Evolutionary conservation across 2,888 invertebrate genomes (phyloP).

Genomic region (Tachina grossa): DNA sequence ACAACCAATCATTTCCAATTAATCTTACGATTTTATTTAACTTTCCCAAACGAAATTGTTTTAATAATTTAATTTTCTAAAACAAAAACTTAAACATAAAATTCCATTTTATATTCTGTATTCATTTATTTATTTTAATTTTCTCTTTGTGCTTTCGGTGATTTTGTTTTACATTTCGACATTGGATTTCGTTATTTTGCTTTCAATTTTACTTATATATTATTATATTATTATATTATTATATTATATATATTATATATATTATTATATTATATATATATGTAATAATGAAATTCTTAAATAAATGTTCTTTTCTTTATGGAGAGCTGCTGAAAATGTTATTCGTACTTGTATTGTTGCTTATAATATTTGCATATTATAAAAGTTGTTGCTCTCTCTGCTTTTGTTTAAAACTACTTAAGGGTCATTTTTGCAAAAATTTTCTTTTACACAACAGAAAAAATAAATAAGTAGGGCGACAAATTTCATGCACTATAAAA

Average conservation of each 20-base stretch:
- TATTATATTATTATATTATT: too few species aligned
- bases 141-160: slow-evolving; percentile 22
- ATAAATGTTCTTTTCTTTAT: slow-evolving; percentile 25
- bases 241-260: too few species aligned
- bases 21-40: slow-evolving; percentile 1
- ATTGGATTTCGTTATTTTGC: slow-evolving; percentile 71
- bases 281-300: slow-evolving; percentile 10
- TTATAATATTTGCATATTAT: slow-evolving; percentile 43
- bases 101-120: slow-evolving; percentile 24
- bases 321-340: slow-evolving; percentile 9
- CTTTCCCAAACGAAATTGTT: neutral
- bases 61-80: neutral
- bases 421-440: slow-evolving; percentile 62
- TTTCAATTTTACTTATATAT: slow-evolving; percentile 44
- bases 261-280: neutral
- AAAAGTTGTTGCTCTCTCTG: slow-evolving; percentile 23
- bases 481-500: too few species aligned
- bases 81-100: slow-evolving; percentile 25
- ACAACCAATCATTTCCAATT: slow-evolving; percentile 14
- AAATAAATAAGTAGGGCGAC: slow-evolving; percentile 18
- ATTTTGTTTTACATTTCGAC: slow-evolving; percentile 55
- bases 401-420: slow-evolving; percentile 45
- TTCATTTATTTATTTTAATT: neutral
- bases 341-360: neutral
- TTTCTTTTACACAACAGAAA: slow-evolving; percentile 29